phyloP scores from a whole-genome alignment of 2,888 invertebrate species.

The Tanypteryx hageni region DNA sequence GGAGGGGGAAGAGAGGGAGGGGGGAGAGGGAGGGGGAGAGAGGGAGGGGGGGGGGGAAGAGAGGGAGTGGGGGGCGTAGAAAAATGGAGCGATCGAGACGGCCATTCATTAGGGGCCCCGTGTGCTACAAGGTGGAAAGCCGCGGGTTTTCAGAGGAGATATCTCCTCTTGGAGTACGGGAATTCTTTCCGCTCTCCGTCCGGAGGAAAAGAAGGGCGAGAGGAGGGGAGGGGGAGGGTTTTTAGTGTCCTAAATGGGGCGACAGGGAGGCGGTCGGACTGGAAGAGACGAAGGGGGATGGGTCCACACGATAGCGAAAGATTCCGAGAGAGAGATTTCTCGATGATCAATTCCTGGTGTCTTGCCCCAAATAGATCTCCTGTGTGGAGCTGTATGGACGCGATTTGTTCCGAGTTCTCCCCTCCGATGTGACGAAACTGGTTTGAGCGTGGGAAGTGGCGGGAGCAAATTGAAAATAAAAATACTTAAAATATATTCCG shows the following conservation, averaged over 20 bases:
- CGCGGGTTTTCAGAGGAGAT: background rate
- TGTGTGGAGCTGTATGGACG: too few species aligned
- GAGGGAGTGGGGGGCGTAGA: background rate
- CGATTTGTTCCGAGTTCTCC: too few species aligned
- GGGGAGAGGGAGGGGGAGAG: background rate
- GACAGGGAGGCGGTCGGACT: background rate
- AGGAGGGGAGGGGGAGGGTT: background rate
- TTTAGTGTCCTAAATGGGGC: background rate
- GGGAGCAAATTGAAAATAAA: too few species aligned
- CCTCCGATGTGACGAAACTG: too few species aligned
- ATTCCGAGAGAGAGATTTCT: too few species aligned
- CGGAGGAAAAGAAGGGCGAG: background rate
- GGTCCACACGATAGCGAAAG: too few species aligned
- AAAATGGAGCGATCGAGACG: background rate
- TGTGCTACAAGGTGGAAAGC: constrained; percentile 16
- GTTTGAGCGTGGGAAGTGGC: too few species aligned
- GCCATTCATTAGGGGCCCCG: constrained; percentile 11
- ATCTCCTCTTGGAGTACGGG: background rate
- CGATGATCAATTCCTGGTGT: too few species aligned
- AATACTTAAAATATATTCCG: too few species aligned
- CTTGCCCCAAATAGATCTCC: too few species aligned
- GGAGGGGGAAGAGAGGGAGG: too few species aligned
- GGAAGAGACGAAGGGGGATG: too few species aligned
- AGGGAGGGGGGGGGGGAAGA: background rate
- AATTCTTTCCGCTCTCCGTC: background rate